A percentile compares a stretch with the other conserved stretches of the same genome.
Conservation (phyloP, 2,888 invertebrate species). For the Hirtodrosophila alboralis region DNA sequence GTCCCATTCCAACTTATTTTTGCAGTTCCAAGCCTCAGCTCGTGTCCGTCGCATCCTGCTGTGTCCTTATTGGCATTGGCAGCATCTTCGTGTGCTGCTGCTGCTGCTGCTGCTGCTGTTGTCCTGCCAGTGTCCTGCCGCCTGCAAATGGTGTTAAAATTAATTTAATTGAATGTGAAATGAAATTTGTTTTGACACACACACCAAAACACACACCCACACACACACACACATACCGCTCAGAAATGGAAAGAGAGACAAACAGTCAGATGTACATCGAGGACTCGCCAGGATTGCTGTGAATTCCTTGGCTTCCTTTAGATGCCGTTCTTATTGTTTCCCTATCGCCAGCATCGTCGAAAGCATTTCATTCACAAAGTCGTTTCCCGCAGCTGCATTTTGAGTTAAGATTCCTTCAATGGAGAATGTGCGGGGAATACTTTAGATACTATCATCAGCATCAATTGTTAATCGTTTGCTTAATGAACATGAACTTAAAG, state of each 20-base stretch:
- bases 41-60: constrained; percentile 57
- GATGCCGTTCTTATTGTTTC: constrained; percentile 63
- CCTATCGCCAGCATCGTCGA: constrained; percentile 50
- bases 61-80: constrained; percentile 73
- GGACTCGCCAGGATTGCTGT: constrained; percentile 48
- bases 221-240: constrained; percentile 20
- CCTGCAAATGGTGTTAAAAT: constrained; percentile 80
- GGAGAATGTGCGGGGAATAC: constrained; percentile 28
- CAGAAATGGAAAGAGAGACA: constrained; percentile 1
- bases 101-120: constrained; percentile 9
- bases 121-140: constrained; percentile 43
- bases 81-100: constrained; percentile 53
- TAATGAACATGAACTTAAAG: constrained; percentile 29
- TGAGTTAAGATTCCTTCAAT: constrained; percentile 24
- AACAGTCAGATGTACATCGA: constrained; percentile 16
- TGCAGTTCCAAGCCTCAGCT: constrained; percentile 3
- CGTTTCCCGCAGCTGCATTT: constrained; percentile 22
- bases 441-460: constrained; percentile 31
- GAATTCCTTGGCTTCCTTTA: constrained; percentile 61
- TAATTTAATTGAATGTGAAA: constrained; percentile 82
- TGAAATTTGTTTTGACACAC: constrained; percentile 80
- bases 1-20: constrained; percentile 2
- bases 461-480: constrained; percentile 26
- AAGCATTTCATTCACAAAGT: constrained; percentile 43
- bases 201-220: constrained; percentile 29